phyloP scores from a whole-genome alignment of 2,888 invertebrate genomes.

The Physocephala rufipes region DNA sequence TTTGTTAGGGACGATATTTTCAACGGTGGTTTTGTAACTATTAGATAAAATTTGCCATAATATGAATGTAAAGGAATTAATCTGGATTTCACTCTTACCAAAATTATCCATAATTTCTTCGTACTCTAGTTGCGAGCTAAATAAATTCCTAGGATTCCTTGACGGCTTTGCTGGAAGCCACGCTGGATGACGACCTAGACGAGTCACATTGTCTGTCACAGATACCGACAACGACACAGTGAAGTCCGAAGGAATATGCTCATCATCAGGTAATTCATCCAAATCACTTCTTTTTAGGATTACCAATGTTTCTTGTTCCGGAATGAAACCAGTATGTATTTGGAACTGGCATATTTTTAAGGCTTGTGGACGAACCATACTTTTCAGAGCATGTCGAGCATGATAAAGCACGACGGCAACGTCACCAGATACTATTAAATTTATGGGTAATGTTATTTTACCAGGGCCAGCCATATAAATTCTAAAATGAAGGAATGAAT shows the following conservation, averaged over 20 bases:
- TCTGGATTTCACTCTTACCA: constrained; percentile 66
- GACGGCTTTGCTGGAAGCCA: constrained; percentile 78
- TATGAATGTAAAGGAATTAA: not conserved
- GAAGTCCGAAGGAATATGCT: constrained; percentile 77
- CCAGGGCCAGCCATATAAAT: constrained; percentile 59
- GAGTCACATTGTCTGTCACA: constrained; percentile 76
- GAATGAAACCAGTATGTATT: constrained; percentile 89
- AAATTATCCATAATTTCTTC: constrained; percentile 87
- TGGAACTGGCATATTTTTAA: constrained; percentile 89
- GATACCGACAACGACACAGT: constrained; percentile 75
- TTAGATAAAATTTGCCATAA: constrained; percentile 31
- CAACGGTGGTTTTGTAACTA: constrained; percentile 66
- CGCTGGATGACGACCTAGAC: constrained; percentile 74
- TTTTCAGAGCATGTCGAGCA: constrained; percentile 85
- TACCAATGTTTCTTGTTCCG: constrained; percentile 77
- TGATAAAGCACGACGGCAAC: constrained; percentile 83
- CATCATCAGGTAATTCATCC: constrained; percentile 80
- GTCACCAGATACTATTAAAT: constrained; percentile 85
- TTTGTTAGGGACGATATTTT: constrained; percentile 48
- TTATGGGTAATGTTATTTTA: constrained; percentile 74
- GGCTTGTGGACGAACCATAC: constrained; percentile 80
- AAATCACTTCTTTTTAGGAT: constrained; percentile 80
- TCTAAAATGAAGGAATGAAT: constrained; percentile 50
- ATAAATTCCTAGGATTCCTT: constrained; percentile 69
- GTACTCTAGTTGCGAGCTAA: constrained; percentile 81